phyloP scores from a whole-genome alignment of 1,140 invertebrate genomes.

The Bombus soroeensis region DNA sequence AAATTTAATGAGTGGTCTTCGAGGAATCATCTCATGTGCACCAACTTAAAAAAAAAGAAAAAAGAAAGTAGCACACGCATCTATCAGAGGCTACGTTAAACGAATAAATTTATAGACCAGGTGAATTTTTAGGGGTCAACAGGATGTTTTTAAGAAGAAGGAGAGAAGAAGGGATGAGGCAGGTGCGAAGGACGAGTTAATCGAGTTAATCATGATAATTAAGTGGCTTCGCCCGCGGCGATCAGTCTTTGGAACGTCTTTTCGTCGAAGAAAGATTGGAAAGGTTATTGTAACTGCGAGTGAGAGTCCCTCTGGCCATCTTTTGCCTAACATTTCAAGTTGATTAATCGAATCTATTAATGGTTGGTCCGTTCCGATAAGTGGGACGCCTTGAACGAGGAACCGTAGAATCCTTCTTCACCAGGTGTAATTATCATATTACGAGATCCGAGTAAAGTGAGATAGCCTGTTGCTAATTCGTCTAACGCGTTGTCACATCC shows the following conservation, averaged over 20 bases:
- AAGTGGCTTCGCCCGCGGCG: slow-evolving; percentile 2
- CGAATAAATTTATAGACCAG: background rate
- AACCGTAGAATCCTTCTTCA: too few relatives aligned
- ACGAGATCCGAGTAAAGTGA: background rate
- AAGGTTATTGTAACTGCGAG: background rate
- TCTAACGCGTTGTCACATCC: background rate
- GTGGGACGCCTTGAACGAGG: background rate
- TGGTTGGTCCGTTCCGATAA: background rate
- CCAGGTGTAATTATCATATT: slow-evolving; percentile 8
- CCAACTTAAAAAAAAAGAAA: background rate
- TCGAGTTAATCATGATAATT: slow-evolving; percentile 32
- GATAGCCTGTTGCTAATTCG: background rate
- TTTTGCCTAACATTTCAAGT: slow-evolving; percentile 3
- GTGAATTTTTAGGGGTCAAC: background rate
- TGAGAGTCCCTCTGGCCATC: background rate
- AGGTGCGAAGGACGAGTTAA: slow-evolving; percentile 20
- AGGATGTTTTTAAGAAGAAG: background rate
- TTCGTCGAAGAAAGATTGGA: background rate
- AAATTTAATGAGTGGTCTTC: background rate
- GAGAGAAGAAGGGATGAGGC: background rate
- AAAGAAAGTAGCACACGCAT: background rate
- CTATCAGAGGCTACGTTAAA: background rate
- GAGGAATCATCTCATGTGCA: background rate
- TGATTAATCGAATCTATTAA: background rate
- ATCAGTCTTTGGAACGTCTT: background rate